phyloP scores from a whole-genome alignment of 64 coral and sea anemone genomes.

The Acropora yongei region DNA sequence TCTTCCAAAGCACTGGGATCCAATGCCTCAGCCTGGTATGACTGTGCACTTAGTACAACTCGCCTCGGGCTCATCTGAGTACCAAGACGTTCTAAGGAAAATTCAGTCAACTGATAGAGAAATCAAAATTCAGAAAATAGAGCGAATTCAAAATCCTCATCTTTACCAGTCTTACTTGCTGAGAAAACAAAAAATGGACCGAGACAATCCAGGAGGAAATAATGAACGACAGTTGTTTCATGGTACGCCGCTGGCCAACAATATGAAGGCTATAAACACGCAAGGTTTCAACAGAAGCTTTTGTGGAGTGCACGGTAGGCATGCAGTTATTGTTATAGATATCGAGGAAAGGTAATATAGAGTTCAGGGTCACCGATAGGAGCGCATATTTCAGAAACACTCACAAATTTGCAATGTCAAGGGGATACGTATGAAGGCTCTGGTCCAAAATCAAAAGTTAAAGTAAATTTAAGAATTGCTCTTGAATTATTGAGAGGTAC shows the following conservation, averaged over 20 bases:
- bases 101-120: neutral
- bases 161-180: neutral
- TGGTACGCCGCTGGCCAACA: neutral
- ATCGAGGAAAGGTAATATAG: too few species aligned
- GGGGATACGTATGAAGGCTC: too few species aligned
- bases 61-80: neutral
- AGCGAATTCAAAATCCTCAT: slow-evolving; percentile 27
- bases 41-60: neutral
- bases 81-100: neutral
- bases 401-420: too few species aligned
- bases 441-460: too few species aligned
- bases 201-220: slow-evolving; percentile 10
- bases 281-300: slow-evolving; percentile 44
- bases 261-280: neutral
- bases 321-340: too few species aligned
- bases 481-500: too few species aligned
- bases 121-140: neutral
- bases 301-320: neutral
- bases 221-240: slow-evolving; percentile 24
- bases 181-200: slow-evolving; percentile 15
- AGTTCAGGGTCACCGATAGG: too few species aligned
- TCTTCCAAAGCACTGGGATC: neutral
- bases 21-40: slow-evolving; percentile 1
- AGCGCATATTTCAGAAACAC: too few species aligned
- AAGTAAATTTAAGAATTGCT: too few species aligned